Base-by-base conservation (phyloP, 2,113 vertebrate genomes). In the Phyllostomus discolor region DNA sequence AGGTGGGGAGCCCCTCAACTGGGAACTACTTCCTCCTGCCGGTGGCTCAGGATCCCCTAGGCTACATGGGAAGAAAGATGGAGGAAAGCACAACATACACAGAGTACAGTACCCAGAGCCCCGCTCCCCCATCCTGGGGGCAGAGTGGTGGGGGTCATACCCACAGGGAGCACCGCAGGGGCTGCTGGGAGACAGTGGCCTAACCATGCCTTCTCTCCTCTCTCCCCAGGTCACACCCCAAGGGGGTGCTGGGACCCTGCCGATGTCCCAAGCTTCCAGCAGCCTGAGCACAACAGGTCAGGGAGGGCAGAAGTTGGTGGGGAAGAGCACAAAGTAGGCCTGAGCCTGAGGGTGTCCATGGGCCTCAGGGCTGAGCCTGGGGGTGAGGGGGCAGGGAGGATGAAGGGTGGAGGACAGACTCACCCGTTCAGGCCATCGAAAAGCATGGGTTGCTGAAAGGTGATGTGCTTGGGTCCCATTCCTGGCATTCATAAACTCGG, bases 281-380 rank as follows among this genome's bases (percentile, higher is more conserved):
- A 99, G 98, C 98, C 99, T 99, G 98, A 99, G 98, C 99, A 99
- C 99, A 99, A 98, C 99, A 98, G 99, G 98, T 99, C 88, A 97
- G 97, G 73, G 94, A 19, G 67, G 64, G 70, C 64, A 14, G 64
- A 79, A 41, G 75, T 7, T 5, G 17, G 78, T 11, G 22, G 62
- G 85, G 67, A 66, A 85, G 38, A 46, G 28, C 7, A 2, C 17
- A 33, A 81, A 4, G 1, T n/a, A 52, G 90, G 52, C 75, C 35
- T 2, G 12, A 81, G 59, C 62, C 67, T 11, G 1, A 72, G 81
- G 59, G 28, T 10, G 24, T 57, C 73, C 20, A 1, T 17, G 38
- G 35, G 26, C 75, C 80, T 96, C 26, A 10, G 54, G 82, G 48
- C 67, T 54, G 84, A 91, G 57, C 69, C 83, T 52, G 76, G 78